A percentile compares a stretch with the other conserved stretches of the same genome.
These are phyloP conservation scores for Zosterops pallidus DNA, from an alignment of 2,113 vertebrate species.

Conservation along the genomic window DNA sequence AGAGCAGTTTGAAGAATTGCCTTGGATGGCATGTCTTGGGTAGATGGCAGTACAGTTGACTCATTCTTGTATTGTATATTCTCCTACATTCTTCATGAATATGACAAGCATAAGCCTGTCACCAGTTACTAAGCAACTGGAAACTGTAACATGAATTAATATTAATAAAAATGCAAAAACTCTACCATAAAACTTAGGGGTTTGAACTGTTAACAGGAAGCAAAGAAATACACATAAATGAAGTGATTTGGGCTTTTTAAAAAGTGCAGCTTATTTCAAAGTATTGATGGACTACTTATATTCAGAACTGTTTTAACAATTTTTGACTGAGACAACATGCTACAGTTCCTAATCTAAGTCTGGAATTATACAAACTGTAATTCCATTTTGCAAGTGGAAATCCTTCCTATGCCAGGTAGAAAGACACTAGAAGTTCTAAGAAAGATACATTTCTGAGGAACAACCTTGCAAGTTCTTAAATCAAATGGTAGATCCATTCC, in stretches of 20 bases:
- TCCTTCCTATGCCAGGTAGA: neutral
- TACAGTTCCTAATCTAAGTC: neutral
- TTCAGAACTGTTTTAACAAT: neutral
- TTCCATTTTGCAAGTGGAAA: neutral
- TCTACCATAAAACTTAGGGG: neutral
- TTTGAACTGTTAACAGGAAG: neutral
- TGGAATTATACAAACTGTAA: neutral
- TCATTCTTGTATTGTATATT: neutral
- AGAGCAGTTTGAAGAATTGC: neutral
- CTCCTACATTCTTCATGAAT: neutral
- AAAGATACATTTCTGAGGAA: neutral
- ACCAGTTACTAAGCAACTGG: neutral
- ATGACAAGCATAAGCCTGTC: neutral
- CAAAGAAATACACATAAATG: neutral
- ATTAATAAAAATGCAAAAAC: neutral
- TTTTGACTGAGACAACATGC: neutral
- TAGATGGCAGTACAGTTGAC: neutral
- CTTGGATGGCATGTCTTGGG: neutral
- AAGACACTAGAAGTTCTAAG: neutral
- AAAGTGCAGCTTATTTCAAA: neutral
- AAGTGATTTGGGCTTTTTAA: neutral
- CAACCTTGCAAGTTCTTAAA: neutral
- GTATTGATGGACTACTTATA: neutral
- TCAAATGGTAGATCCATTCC: neutral
- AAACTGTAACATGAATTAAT: neutral